Evolutionary conservation across 2,888 invertebrate species (phyloP).

Genomic region (Chloroclysta siterata): DNA sequence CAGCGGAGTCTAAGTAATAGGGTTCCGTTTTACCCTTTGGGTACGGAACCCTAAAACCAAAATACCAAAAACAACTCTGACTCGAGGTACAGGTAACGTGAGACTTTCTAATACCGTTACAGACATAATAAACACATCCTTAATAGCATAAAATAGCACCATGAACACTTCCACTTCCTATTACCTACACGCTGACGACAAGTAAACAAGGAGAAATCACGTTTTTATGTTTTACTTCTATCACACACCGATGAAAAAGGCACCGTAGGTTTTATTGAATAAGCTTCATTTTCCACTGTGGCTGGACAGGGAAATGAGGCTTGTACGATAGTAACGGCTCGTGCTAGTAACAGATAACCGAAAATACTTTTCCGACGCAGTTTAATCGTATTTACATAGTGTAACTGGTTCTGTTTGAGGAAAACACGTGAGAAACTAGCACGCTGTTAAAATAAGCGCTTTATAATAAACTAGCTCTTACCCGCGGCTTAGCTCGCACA

Average conservation of each 20-base stretch:
- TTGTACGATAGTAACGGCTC: constrained; percentile 2
- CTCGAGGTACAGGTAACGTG: constrained; percentile 9
- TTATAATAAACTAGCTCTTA: too few relatives aligned
- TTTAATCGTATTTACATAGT: constrained; percentile 14
- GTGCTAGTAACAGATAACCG: constrained; percentile 5
- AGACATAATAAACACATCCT: constrained; percentile 23
- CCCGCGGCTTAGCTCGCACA: too few relatives aligned
- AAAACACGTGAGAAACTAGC: background rate
- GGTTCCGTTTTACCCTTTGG: too few relatives aligned
- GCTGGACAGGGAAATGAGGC: background rate
- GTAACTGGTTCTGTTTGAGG: constrained; percentile 1
- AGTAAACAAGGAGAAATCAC: constrained; percentile 31
- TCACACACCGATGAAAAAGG: constrained; percentile 3
- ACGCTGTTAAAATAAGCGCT: background rate
- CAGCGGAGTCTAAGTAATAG: too few relatives aligned
- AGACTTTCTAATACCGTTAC: constrained; percentile 17
- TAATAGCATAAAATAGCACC: constrained; percentile 31
- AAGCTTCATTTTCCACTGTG: constrained; percentile 15
- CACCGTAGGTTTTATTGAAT: background rate
- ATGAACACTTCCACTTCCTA: constrained; percentile 23
- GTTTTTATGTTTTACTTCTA: constrained; percentile 30
- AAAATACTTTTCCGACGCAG: constrained; percentile 13
- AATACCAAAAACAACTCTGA: too few relatives aligned
- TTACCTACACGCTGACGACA: constrained; percentile 35
- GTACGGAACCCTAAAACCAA: too few relatives aligned